Conservation (phyloP, 2,797 vertebrate species). For the Chanos chanos region DNA sequence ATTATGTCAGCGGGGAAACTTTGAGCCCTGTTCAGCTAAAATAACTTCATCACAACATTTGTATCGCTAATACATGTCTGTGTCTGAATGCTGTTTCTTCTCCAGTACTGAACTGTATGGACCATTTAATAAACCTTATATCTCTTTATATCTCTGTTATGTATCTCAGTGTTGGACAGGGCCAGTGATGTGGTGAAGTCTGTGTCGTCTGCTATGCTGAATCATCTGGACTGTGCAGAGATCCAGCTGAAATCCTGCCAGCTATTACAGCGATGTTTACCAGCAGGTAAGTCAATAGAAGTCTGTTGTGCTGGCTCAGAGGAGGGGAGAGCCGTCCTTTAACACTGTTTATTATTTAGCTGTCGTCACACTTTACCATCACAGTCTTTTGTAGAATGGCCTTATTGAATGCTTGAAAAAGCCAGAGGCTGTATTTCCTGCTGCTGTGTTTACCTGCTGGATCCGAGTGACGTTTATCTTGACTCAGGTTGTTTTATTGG, state of each 20-base stretch:
- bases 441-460: not conserved
- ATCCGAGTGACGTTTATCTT: too few relatives aligned
- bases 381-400: not conserved
- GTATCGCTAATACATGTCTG: not conserved
- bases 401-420: not conserved
- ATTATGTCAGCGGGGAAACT: too few relatives aligned
- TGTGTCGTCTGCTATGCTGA: not conserved
- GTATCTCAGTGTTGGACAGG: not conserved
- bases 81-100: not conserved
- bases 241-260: slow-evolving; percentile 6
- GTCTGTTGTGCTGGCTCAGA: too few relatives aligned
- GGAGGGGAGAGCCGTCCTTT: too few relatives aligned
- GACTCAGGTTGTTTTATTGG: too few relatives aligned
- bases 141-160: too few relatives aligned
- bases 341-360: too few relatives aligned
- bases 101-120: not conserved
- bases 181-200: not conserved
- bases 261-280: slow-evolving; percentile 14
- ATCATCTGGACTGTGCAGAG: not conserved
- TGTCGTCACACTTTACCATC: too few relatives aligned
- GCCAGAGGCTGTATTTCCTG: not conserved
- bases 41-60: not conserved
- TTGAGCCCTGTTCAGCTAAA: too few relatives aligned
- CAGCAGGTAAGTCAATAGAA: not conserved
- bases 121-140: too few relatives aligned